A percentile compares a stretch with the other conserved stretches of the same genome.
Evolutionary conservation across 2,888 invertebrate species (phyloP).

Genomic region (Blastobasis lacticolella): DNA sequence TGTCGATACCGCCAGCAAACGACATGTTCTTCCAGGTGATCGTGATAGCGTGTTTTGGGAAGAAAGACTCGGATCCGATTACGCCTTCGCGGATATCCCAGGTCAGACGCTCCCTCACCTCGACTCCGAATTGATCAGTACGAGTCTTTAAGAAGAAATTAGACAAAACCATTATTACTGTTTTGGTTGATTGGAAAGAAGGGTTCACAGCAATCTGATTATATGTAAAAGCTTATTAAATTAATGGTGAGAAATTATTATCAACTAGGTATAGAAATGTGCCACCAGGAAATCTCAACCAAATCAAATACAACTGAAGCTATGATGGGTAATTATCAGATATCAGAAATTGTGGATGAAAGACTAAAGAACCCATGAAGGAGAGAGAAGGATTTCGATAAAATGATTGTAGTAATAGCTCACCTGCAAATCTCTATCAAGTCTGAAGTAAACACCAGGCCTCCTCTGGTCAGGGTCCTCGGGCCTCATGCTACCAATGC

Average conservation of each 20-base stretch:
- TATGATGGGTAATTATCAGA: no score
- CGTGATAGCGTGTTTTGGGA: slow-evolving; percentile 91
- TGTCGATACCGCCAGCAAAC: slow-evolving; percentile 90
- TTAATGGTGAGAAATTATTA: no score
- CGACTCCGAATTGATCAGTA: slow-evolving; percentile 88
- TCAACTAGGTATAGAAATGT: no score
- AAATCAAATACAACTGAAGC: no score
- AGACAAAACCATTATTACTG: no score
- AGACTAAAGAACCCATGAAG: no score
- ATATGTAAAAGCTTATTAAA: no score
- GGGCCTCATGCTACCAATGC: slow-evolving; percentile 81
- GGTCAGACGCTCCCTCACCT: slow-evolving; percentile 87
- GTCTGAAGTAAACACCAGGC: slow-evolving; percentile 89
- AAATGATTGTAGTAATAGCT: not conserved
- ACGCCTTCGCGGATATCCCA: slow-evolving; percentile 94
- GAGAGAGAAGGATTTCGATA: not conserved
- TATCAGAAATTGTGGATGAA: no score
- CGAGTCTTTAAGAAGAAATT: slow-evolving; percentile 56
- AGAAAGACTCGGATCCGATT: slow-evolving; percentile 91
- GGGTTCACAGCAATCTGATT: no score
- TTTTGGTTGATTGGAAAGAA: no score
- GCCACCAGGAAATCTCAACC: no score
- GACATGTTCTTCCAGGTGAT: slow-evolving; percentile 98
- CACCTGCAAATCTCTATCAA: slow-evolving; percentile 69
- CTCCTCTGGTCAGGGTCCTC: slow-evolving; percentile 84